A percentile compares a stretch with the other conserved stretches of the same genome.
Evolutionary conservation across 2,888 invertebrate species (phyloP).

Genomic region (Sepiola atlantica): DNA sequence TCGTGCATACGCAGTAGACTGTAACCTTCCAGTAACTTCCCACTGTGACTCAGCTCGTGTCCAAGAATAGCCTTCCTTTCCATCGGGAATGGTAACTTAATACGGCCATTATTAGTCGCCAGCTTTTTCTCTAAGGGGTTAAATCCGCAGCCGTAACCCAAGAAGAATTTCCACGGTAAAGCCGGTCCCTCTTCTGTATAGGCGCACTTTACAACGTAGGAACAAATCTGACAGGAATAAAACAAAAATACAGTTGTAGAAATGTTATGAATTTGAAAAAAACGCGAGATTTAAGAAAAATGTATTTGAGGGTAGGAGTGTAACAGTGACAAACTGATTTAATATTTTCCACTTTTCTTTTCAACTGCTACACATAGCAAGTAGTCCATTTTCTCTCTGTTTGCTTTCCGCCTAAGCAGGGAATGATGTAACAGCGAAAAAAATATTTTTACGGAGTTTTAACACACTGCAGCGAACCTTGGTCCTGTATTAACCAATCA

Average conservation of each 20-base stretch:
- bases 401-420: no score
- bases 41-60: neutral
- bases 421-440: no score
- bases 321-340: no score
- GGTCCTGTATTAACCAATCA: no score
- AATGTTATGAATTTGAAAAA: neutral
- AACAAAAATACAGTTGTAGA: neutral
- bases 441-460: no score
- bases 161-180: neutral
- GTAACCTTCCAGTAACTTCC: constrained; percentile 69
- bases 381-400: no score
- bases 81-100: constrained; percentile 65
- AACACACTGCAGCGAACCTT: no score
- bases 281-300: no score
- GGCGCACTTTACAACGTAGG: neutral
- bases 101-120: constrained; percentile 70
- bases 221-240: neutral
- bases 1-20: constrained; percentile 73
- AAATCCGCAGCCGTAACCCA: neutral
- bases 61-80: constrained; percentile 60
- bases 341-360: no score
- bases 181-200: neutral
- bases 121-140: neutral
- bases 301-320: no score
- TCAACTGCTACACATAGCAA: no score